A percentile compares a stretch with the other conserved stretches of the same genome.
Conservation (phyloP, 2,888 invertebrate genomes). For the Zygothrica quintamaculata region DNA sequence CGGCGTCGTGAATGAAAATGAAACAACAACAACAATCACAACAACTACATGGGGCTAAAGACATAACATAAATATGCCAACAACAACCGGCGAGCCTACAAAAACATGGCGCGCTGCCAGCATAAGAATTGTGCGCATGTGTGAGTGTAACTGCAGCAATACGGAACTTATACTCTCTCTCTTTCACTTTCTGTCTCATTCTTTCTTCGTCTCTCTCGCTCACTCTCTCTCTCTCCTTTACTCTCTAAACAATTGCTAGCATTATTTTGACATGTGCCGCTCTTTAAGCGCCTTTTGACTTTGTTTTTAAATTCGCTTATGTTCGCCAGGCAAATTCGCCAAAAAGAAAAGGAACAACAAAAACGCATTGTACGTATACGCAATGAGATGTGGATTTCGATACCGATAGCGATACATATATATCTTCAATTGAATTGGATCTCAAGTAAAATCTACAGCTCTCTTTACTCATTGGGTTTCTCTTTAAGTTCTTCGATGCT, state of each 20-base stretch:
- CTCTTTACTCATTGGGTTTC: slow-evolving; percentile 15
- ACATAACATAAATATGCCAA: slow-evolving; percentile 37
- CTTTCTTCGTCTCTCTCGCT: neutral
- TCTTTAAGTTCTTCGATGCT: no score
- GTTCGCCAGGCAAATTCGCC: slow-evolving; percentile 45
- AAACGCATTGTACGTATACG: slow-evolving; percentile 43
- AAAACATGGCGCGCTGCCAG: slow-evolving; percentile 60
- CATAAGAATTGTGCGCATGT: slow-evolving; percentile 49
- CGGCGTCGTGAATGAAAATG: slow-evolving; percentile 59
- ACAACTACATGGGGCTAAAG: slow-evolving; percentile 15
- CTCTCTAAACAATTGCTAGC: slow-evolving; percentile 4
- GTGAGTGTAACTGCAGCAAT: slow-evolving; percentile 43
- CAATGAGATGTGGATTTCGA: slow-evolving; percentile 38
- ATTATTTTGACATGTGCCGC: slow-evolving; percentile 43
- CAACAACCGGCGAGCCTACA: slow-evolving; percentile 56
- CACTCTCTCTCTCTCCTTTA: slow-evolving; percentile 5
- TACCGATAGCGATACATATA: slow-evolving; percentile 35
- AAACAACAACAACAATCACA: slow-evolving; percentile 28
- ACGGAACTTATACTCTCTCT: slow-evolving; percentile 1
- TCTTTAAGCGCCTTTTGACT: slow-evolving; percentile 24
- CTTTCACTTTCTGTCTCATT: neutral
- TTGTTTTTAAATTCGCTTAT: slow-evolving; percentile 8
- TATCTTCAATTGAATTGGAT: slow-evolving; percentile 1
- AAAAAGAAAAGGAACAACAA: slow-evolving; percentile 13
- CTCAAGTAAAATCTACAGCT: neutral